Evolutionary conservation across 2,797 vertebrate genomes (phyloP), one percentile per base, ranked within the genome.

Genomic region (Helostoma temminkii): DNA sequence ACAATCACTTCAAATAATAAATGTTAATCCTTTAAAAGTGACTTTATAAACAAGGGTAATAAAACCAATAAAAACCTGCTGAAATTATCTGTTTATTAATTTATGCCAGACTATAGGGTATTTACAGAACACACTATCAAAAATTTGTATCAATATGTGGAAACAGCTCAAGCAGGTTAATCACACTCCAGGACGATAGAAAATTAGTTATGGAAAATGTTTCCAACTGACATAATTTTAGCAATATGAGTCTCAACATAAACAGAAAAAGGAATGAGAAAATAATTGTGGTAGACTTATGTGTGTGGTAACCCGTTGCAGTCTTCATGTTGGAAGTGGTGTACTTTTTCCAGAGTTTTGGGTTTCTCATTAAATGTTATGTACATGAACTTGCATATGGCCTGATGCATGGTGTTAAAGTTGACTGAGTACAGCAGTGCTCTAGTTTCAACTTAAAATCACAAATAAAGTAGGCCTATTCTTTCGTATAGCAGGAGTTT

Each of bases 221-320:
- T 92, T 88, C 91, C 86, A 85, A 68, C 73, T 82, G 80, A 88
- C 85, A 87, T 81, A 69, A 87, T 86, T 88, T 88, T 58, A 83
- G 82, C 76, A 68, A 77, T 77, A 84, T 22, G 80, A 86, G 87
- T 73, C 88, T 91, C 84, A 91, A 90, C 80, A 90, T 85, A 90
- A 93, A 93, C 89, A 90, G 71, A 80, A 71, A 81, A 82, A 82
- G 82, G 76, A 89, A 88, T 88, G 86, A 88, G 86, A 85, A 86
- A 89, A 92, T 84, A 82, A 88, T 86, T 90, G 89, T 82, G 83
- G 89, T 90, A 26, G 39, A 76, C 73, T 85, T 71, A 83, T 84
- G 88, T 88, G 81, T 86, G 86, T 81, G 90, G 82, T 87, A 83
- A 81, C 77, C 76, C 66, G 22, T 82, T 59, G 73, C 88, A 87